phyloP scores from a whole-genome alignment of 2,797 vertebrate genomes.

The Phoxinus dragarum region DNA sequence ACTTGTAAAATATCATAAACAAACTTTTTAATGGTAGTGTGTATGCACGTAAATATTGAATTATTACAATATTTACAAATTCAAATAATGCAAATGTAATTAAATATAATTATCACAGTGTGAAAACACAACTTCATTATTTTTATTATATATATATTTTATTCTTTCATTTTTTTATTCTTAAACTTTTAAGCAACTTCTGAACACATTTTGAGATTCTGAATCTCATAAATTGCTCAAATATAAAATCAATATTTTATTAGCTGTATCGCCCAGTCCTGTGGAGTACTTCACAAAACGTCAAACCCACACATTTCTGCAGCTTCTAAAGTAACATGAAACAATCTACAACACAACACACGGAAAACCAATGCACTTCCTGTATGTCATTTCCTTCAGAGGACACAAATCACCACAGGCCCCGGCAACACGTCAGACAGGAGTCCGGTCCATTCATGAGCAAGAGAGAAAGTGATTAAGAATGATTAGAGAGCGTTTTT shows the following conservation, averaged over 20 bases:
- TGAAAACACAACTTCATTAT: neutral
- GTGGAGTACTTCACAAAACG: neutral
- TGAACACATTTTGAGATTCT: neutral
- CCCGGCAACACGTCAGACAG: neutral
- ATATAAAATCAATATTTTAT: neutral
- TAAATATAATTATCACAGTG: neutral
- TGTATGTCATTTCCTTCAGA: slow-evolving; percentile 26
- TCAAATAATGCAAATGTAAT: neutral
- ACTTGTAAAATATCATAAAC: neutral
- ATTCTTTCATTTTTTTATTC: neutral
- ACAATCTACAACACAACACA: neutral
- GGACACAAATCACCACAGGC: neutral
- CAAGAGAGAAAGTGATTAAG: slow-evolving; percentile 21
- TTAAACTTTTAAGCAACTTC: neutral
- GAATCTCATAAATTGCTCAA: neutral
- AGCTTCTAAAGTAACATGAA: neutral
- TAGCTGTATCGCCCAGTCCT: neutral
- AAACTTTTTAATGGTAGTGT: neutral
- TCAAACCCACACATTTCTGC: neutral
- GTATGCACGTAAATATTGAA: neutral
- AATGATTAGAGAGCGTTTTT: slow-evolving; percentile 10
- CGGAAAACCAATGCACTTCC: slow-evolving; percentile 23
- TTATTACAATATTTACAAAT: neutral
- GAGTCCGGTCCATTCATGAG: slow-evolving; percentile 15
- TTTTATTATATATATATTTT: neutral